These are phyloP conservation scores for Eunapius fragilis DNA, from an alignment of 37 sponge, comb jelly and placozoan genomes.

Conservation along the genomic window DNA sequence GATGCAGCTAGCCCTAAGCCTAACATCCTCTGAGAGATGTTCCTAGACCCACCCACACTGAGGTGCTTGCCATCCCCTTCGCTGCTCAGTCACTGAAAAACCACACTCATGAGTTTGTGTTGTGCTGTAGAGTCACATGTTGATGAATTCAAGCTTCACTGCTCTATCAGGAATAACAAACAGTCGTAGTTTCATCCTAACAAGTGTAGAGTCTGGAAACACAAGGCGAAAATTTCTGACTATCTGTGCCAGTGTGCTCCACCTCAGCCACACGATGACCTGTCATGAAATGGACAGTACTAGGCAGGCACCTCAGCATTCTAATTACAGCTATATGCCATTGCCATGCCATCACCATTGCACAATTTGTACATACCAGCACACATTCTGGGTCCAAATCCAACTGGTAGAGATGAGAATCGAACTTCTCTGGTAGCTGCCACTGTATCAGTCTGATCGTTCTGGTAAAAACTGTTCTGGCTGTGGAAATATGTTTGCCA, in stretches of 20 bases:
- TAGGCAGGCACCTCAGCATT: too few species aligned
- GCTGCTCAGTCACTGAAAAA: too few species aligned
- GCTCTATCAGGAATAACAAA: slow-evolving; percentile 42
- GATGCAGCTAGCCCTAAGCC: too few species aligned
- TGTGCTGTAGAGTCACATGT: background rate
- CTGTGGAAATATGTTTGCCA: slow-evolving; percentile 33
- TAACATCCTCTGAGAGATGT: too few species aligned
- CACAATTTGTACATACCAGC: slow-evolving; percentile 33
- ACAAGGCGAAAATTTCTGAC: slow-evolving; percentile 39
- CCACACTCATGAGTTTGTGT: too few species aligned
- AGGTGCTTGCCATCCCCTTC: too few species aligned
- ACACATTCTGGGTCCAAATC: slow-evolving; percentile 71
- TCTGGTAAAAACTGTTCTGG: slow-evolving; percentile 52
- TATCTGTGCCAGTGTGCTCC: slow-evolving; percentile 46
- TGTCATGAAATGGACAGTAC: too few species aligned
- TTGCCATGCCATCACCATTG: too few species aligned
- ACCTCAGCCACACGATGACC: slow-evolving; percentile 65
- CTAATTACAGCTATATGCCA: too few species aligned
- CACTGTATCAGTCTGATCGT: slow-evolving; percentile 40
- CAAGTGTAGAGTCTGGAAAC: slow-evolving; percentile 14
- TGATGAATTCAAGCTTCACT: slow-evolving; percentile 11
- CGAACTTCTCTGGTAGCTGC: slow-evolving; percentile 19
- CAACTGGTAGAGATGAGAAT: slow-evolving; percentile 60
- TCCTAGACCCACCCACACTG: too few species aligned
- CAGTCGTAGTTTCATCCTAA: slow-evolving; percentile 21